Evolutionary conservation across 2,113 vertebrate species (phyloP).

Genomic region (Otus sunia): DNA sequence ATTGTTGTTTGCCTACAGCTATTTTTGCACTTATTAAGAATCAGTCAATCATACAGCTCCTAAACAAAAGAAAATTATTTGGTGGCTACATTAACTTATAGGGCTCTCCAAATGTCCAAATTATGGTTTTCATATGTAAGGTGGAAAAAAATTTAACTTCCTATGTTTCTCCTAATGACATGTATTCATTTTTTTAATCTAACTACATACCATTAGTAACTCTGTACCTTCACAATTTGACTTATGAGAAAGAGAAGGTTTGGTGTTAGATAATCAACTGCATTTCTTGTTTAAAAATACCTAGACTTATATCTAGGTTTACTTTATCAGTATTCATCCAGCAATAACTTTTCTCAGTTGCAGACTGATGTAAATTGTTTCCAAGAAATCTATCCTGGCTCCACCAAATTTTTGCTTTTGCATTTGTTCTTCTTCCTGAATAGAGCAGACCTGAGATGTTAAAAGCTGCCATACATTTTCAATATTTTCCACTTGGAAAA

Average conservation of each 20-base stretch:
- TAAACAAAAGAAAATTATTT: conserved; percentile 23
- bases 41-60: conserved; percentile 28
- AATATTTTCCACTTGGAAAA: background rate
- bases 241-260: background rate
- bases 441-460: background rate
- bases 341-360: background rate
- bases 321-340: background rate
- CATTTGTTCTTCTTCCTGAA: background rate
- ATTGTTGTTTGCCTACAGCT: conserved; percentile 43
- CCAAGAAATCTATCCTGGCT: background rate
- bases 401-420: background rate
- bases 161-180: background rate
- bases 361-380: background rate
- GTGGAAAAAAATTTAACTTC: background rate
- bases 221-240: background rate
- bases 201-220: background rate
- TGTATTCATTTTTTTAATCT: background rate
- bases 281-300: background rate
- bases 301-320: background rate
- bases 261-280: background rate
- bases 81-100: background rate
- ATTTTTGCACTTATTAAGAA: conserved; percentile 44
- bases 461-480: background rate
- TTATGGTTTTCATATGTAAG: background rate
- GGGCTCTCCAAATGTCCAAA: background rate